Base-by-base conservation (phyloP, 64 coral and sea anemone species). In the Porites australiensis region DNA sequence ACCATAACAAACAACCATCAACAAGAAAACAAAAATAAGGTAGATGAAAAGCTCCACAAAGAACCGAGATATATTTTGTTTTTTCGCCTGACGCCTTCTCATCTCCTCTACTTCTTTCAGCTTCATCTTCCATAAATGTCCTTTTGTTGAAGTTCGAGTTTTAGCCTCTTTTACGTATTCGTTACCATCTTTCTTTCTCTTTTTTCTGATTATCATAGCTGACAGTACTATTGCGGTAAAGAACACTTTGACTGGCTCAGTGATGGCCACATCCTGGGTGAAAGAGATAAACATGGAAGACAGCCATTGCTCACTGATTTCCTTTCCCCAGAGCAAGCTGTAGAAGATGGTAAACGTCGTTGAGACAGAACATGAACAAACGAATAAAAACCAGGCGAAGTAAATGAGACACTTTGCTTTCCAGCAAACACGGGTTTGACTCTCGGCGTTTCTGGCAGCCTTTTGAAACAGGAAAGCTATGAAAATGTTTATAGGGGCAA, bases 281-380 rank as follows among this genome's bases (percentile, higher is more conserved):
- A 95, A 95, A 8, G 93, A 90, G 22, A 95, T 51, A 50, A 90
- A 62, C 88, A 95, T 95, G 14, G 93, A 95, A 10, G 93, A 90
- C 16, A 95, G 93, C 93, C 93, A 95, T 16, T 90, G 88, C 13
- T 95, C 86, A 3, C 88, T 74, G 53, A 95, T 79, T 11, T 80
- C 84, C 60, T 90, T 95, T 2, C 88, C 88, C 93, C 93, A 95
- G 12, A 82, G 64, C 52, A 95, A 79, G 49, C 93, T 95, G 61
- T 95, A 95, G 4, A 84, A 79, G 14, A 95, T 90, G 0, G 88
- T 95, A 47, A 95, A 58, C 15, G 58, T 75, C 10, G 88, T 71
- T 8, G 93, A 95, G 7, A 77, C 82, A 21, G 69, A 48, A 18
- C 90, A 23, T 57, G 81, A 71, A n/a, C 90, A 12, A 20, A 95